Percentiles rank a stretch among this genome's conserved stretches.
phyloP scores from a whole-genome alignment of 2,888 invertebrate species.

The Caenorhabditis panamensis region DNA sequence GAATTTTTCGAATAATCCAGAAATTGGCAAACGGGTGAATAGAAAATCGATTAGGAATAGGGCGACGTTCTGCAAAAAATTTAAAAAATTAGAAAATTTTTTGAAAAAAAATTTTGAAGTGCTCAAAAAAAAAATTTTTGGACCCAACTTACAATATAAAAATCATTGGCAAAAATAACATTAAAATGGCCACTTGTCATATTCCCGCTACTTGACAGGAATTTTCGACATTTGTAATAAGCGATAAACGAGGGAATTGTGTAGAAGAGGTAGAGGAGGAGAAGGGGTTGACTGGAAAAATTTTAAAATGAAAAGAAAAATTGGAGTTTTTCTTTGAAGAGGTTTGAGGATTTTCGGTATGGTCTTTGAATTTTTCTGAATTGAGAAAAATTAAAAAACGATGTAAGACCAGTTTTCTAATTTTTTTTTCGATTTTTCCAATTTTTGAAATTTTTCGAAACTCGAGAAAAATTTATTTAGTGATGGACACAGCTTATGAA shows the following conservation, averaged over 20 bases:
- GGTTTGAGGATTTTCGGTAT: too few relatives aligned
- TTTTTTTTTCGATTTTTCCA: too few relatives aligned
- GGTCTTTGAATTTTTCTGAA: not conserved
- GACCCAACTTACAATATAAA: constrained; percentile 30
- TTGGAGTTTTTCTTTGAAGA: too few relatives aligned
- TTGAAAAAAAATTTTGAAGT: not conserved
- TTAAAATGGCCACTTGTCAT: constrained; percentile 27
- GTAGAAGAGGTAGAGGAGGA: constrained; percentile 37
- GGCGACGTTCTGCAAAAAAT: constrained; percentile 39
- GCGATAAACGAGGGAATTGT: constrained; percentile 45
- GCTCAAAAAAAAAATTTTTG: too few relatives aligned
- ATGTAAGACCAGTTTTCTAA: too few relatives aligned
- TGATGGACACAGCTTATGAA: too few relatives aligned
- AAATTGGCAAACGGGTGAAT: constrained; percentile 45
- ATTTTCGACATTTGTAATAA: constrained; percentile 42
- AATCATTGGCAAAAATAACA: constrained; percentile 47
- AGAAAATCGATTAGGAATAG: constrained; percentile 45
- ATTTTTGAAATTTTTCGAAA: too few relatives aligned
- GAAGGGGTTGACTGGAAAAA: constrained; percentile 45
- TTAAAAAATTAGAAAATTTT: not conserved
- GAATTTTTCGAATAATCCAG: constrained; percentile 35
- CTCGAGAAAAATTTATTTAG: too few relatives aligned
- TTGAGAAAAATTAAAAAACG: too few relatives aligned
- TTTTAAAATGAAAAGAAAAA: not conserved
- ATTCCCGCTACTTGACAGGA: constrained; percentile 6